Evolutionary conservation across 2,797 vertebrate genomes (phyloP).

Genomic region (Lepilemur septentrionalis): DNA sequence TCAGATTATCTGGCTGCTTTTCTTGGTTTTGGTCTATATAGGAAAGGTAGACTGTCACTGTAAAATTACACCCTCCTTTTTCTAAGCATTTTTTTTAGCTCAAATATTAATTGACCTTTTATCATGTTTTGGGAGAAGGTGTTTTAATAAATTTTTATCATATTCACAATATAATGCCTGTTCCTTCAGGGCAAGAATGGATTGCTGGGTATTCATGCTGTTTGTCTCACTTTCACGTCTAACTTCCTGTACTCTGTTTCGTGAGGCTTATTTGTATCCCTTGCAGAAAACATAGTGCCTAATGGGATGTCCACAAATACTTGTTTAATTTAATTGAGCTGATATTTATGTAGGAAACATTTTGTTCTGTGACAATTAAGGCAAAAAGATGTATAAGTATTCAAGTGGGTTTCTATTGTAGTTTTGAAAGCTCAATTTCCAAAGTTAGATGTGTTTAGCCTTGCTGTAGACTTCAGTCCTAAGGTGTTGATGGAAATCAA

Average conservation of each 20-base stretch:
- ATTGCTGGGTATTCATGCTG: not conserved
- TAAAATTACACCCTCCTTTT: not conserved
- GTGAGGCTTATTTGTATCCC: slow-evolving; percentile 8
- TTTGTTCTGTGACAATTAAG: slow-evolving; percentile 38
- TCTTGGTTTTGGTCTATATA: not conserved
- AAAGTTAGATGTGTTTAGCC: slow-evolving; percentile 31
- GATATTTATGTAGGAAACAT: slow-evolving; percentile 19
- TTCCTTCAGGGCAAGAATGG: slow-evolving; percentile 12
- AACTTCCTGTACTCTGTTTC: not conserved
- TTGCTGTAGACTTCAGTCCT: slow-evolving; percentile 43
- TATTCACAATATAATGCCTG: not conserved
- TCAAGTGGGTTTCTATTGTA: not conserved
- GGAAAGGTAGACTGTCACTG: not conserved
- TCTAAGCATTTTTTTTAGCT: not conserved
- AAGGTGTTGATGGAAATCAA: slow-evolving; percentile 72
- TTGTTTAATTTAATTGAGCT: slow-evolving; percentile 25
- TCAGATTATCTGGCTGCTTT: not conserved
- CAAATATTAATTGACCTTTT: not conserved
- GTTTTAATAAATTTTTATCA: slow-evolving; percentile 20
- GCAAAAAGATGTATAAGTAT: not conserved
- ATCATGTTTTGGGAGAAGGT: not conserved
- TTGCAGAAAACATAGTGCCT: not conserved
- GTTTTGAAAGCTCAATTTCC: slow-evolving; percentile 54
- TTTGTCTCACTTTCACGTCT: slow-evolving; percentile 8
- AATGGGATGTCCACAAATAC: not conserved